Evolutionary conservation across 1,140 invertebrate genomes (phyloP).

Genomic region (Panagrolaimus sp.): DNA sequence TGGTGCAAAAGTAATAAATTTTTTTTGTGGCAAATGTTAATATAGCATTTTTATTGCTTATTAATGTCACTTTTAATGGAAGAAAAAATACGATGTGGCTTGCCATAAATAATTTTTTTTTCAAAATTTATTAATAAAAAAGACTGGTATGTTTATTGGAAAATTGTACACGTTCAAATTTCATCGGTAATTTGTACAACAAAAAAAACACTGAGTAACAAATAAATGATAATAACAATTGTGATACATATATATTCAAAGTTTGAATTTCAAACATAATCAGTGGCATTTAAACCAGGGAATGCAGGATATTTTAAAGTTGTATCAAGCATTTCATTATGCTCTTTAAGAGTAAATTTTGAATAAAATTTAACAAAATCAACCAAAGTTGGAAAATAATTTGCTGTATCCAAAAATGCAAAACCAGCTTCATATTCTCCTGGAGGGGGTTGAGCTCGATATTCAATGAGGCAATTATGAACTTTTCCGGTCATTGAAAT

Average conservation of each 20-base stretch:
- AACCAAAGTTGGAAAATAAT: background rate
- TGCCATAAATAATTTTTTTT: too few species aligned
- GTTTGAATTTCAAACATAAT: slow-evolving; percentile 9
- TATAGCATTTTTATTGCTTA: too few species aligned
- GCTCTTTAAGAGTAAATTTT: background rate
- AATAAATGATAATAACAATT: too few species aligned
- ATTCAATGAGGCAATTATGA: slow-evolving; percentile 6
- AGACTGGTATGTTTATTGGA: too few species aligned
- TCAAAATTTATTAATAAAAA: too few species aligned
- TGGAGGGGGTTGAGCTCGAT: background rate
- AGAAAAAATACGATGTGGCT: too few species aligned
- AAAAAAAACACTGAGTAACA: too few species aligned
- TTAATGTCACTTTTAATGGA: too few species aligned
- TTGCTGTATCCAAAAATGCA: background rate
- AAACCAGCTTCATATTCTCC: slow-evolving; percentile 13
- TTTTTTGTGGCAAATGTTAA: background rate
- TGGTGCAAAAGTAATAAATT: background rate
- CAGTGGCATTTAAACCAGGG: background rate
- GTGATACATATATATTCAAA: too few species aligned
- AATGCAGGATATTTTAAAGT: slow-evolving; percentile 2
- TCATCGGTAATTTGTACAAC: too few species aligned
- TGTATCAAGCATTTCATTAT: background rate
- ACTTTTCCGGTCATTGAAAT: background rate
- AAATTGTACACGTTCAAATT: too few species aligned
- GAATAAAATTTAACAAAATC: slow-evolving; percentile 15